Base-by-base conservation (phyloP, 1,140 invertebrate genomes). In the Aplysia californica region DNA sequence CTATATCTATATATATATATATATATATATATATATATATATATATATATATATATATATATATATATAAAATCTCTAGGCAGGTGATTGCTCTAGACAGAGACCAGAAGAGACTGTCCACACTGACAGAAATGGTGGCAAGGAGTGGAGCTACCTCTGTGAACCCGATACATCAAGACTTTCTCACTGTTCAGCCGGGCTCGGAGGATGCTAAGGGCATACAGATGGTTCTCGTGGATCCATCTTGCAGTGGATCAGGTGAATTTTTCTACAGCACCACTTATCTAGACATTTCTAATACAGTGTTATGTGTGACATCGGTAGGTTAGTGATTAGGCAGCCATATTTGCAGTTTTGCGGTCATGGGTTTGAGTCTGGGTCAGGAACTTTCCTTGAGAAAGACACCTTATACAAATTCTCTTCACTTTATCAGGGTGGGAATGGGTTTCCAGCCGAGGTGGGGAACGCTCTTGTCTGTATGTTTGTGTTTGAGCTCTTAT, bases 231-330 rank as follows among this genome's bases (percentile, higher is more conserved):
- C 89, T 99, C 29, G 93, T 99, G 0, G 98, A 99, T 92, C 97
- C 97, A 3, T 96, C 96, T 75, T 99, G 97, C 90, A 96, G 96
- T 76, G 97, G 97, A 50, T 96, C 96, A 89, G 98, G 98, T 93
- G 92, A 87, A 33, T 41, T 31, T 21, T 44, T 15, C 6, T 36
- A 15, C 20, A 10, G 31, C 15, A 82, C 23, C 31, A 59, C 21
- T 10, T 23, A 59, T 59, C 23, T 15, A 29, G 31, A n/a, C n/a
- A n/a, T n/a, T n/a, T n/a, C 23, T 5, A 21, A 59, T 21, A 23
- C 6, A 59, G 31, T 23, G 31, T 10, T 23, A 15, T 59, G 6
- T 23, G 31, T 29, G 6, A 59, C 21, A 5, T 10, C 21, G 58
- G 6, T 59, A 29, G 58, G 6, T 59, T 59, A 23, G 31, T 10